Percentiles rank a stretch among this genome's conserved stretches.
phyloP scores from a whole-genome alignment of 1,140 invertebrate species.

The Proctacanthus coquilletti region DNA sequence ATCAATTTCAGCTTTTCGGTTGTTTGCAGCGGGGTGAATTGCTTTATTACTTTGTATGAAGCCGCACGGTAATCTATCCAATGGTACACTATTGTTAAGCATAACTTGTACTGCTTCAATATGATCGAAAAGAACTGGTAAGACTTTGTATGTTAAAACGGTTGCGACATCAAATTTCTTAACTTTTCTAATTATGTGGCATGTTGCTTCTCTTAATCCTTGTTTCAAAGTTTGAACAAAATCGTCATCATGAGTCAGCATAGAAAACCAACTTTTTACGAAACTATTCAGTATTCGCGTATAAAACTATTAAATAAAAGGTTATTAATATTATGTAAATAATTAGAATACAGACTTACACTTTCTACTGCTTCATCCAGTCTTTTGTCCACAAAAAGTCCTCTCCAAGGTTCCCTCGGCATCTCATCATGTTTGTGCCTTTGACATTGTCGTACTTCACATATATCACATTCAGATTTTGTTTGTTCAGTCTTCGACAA shows the following conservation, averaged over 20 bases:
- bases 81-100: background rate
- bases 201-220: constrained; percentile 3
- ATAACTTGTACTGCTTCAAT: constrained; percentile 2
- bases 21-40: constrained; percentile 5
- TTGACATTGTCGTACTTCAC: background rate
- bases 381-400: background rate
- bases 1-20: constrained; percentile 5
- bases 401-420: background rate
- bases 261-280: constrained; percentile 6
- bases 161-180: constrained; percentile 3
- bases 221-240: constrained; percentile 3
- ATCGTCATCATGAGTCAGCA: constrained; percentile 5
- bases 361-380: constrained; percentile 3
- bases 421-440: background rate
- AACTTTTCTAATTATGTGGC: constrained; percentile 1
- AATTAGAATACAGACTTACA: background rate
- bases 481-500: background rate
- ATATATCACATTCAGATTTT: background rate
- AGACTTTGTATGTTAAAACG: constrained; percentile 5
- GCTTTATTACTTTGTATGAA: background rate
- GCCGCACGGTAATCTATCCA: constrained; percentile 1
- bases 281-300: constrained; percentile 5
- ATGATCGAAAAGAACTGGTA: constrained; percentile 4
- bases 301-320: constrained; percentile 2
- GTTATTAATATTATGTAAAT: background rate